Base-by-base conservation (phyloP, 2,113 vertebrate species). In the Nothobranchius furzeri region DNA sequence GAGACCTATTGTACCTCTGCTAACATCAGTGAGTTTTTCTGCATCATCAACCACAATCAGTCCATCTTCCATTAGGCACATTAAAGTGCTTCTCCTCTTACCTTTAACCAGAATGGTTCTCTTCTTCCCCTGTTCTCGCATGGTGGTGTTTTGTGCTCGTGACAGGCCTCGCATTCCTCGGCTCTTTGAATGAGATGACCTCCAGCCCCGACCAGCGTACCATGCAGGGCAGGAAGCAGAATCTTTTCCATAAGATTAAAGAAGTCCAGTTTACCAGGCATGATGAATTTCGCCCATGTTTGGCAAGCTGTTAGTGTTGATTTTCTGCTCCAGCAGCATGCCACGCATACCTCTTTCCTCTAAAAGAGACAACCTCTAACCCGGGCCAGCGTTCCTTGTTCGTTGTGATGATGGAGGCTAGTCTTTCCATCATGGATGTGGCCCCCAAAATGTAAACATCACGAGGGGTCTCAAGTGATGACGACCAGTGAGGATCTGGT, bases 141-240 rank as follows among this genome's bases (percentile, higher is more conserved):
- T 52, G 52, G 55, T 60, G 3, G 58, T 58, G 40, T 51, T 58
- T 57, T 48, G 24, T 76, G 60, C 76, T 71, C 76, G 48, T 65
- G 78, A 68, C 53, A 8, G 72, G 73, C 79, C 70, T 88, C 52
- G 35, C 85, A 90, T 88, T 89, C 87, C 75, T 81, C 24, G 6
- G 70, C 67, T 48, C 76, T 79, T 82, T 83, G 69, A 89, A 87
- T 71, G 78, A 80, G 75, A 51, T 87, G 87, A 87, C 88, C 86
- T 80, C 80, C 73, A 73, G 82, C 88, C 84, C 73, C 70, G 77
- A 63, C 53, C 76, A 81, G 84, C 76, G 75, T 86, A 73, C 70
- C 76, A 68, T 86, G 76, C 59, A 56, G 70, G 37, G 68, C 76
- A 85, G 82, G 74, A 86, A 87, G 75, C 63, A 1, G 70, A 83